phyloP scores from a whole-genome alignment of 1,140 invertebrate genomes.

The Ceratosolen fusciceps region DNA sequence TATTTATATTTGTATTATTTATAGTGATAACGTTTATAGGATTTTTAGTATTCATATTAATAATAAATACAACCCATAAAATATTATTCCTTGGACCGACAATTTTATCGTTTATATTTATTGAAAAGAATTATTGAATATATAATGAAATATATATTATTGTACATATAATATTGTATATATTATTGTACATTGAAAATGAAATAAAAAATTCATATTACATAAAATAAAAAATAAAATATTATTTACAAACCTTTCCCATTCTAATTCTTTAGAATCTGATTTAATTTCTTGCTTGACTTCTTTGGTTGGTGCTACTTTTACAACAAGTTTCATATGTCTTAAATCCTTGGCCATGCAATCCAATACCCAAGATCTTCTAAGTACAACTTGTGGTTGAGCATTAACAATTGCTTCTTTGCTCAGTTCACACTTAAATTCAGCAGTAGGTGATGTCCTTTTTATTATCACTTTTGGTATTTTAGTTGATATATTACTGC shows the following conservation, averaged over 20 bases:
- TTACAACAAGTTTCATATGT: slow-evolving; percentile 58
- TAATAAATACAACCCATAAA: too few species aligned
- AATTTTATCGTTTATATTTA: too few species aligned
- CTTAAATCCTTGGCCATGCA: slow-evolving; percentile 65
- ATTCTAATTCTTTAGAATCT: slow-evolving; percentile 55
- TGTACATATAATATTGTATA: too few species aligned
- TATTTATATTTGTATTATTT: too few species aligned
- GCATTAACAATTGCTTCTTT: slow-evolving; percentile 58
- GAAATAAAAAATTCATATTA: too few species aligned
- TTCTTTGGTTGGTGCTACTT: slow-evolving; percentile 49
- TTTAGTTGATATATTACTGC: slow-evolving; percentile 54
- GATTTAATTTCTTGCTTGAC: slow-evolving; percentile 27
- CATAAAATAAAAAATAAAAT: too few species aligned
- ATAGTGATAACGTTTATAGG: too few species aligned
- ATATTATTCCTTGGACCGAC: too few species aligned
- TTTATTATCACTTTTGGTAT: slow-evolving; percentile 70
- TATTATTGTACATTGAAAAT: too few species aligned
- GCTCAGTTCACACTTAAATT: slow-evolving; percentile 69
- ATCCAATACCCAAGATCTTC: slow-evolving; percentile 64
- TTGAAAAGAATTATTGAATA: too few species aligned
- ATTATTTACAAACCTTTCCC: slow-evolving; percentile 48
- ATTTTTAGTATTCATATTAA: too few species aligned
- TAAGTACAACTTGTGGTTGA: slow-evolving; percentile 66
- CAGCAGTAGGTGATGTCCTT: slow-evolving; percentile 63
- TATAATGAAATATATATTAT: too few species aligned